These are phyloP conservation scores for Drosophila flavopinicola DNA, from an alignment of 2,888 invertebrate species.

Conservation along the genomic window DNA sequence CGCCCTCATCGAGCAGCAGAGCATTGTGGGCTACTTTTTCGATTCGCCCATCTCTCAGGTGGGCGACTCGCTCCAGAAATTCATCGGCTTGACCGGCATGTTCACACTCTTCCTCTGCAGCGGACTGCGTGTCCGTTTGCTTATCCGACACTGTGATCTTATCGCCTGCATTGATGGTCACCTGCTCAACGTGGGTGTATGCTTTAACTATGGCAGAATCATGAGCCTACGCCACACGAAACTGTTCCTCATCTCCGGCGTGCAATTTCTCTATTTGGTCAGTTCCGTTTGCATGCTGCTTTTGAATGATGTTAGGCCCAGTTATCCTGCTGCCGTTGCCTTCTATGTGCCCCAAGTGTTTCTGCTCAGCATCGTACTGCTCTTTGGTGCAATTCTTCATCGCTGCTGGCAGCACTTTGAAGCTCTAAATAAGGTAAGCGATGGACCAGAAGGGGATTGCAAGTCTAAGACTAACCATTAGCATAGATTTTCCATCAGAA, in stretches of 20 bases:
- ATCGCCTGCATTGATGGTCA: conserved; percentile 69
- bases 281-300: conserved; percentile 80
- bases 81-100: conserved; percentile 81
- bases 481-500: too few relatives aligned
- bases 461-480: too few relatives aligned
- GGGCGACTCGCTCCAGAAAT: conserved; percentile 82
- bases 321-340: conserved; percentile 79
- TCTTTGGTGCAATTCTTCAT: conserved; percentile 76
- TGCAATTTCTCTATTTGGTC: conserved; percentile 76
- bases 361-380: conserved; percentile 78
- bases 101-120: conserved; percentile 79
- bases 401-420: conserved; percentile 77
- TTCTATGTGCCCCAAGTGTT: conserved; percentile 83
- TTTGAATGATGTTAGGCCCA: conserved; percentile 78
- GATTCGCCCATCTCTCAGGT: conserved; percentile 82
- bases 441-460: too few relatives aligned
- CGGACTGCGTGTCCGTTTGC: conserved; percentile 61
- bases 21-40: conserved; percentile 83
- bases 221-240: conserved; percentile 72
- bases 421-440: conserved; percentile 79
- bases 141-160: conserved; percentile 71
- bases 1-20: conserved; percentile 78
- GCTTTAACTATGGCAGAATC: conserved; percentile 78
- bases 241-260: conserved; percentile 57
- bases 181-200: conserved; percentile 75